Percentiles rank a stretch among this genome's conserved stretches.
These are phyloP conservation scores for Stenodema calcarata DNA, from an alignment of 2,888 invertebrate genomes.

Conservation along the genomic window DNA sequence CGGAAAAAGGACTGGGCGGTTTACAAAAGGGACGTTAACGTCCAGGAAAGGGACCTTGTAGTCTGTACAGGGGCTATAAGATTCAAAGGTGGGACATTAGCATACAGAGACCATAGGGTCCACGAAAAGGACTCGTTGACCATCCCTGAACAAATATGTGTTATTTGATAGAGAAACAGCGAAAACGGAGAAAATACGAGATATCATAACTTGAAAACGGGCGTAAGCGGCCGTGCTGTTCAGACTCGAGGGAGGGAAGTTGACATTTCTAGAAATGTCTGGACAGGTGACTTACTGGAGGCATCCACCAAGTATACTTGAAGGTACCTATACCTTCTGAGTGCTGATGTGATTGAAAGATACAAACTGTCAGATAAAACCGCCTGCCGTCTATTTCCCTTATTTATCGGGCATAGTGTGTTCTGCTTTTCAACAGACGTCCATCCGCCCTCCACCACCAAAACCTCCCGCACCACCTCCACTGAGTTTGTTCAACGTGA, in stretches of 20 bases:
- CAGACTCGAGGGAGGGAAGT: background rate
- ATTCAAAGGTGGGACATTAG: too few relatives aligned
- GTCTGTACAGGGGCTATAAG: too few relatives aligned
- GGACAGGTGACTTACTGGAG: background rate
- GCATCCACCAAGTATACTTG: slow-evolving; percentile 10
- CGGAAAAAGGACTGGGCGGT: too few relatives aligned
- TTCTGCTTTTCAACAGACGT: slow-evolving; percentile 24
- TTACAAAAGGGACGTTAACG: too few relatives aligned
- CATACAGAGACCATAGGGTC: too few relatives aligned
- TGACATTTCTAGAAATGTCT: background rate
- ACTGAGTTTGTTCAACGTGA: background rate
- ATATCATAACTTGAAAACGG: background rate
- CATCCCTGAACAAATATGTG: background rate
- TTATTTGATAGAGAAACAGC: background rate
- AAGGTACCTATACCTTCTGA: slow-evolving; percentile 8
- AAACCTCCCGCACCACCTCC: background rate
- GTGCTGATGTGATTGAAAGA: slow-evolving; percentile 13
- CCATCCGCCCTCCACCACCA: background rate
- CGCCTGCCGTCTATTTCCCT: slow-evolving; percentile 26
- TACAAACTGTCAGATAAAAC: slow-evolving; percentile 36
- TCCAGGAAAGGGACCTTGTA: too few relatives aligned
- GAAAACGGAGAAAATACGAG: background rate
- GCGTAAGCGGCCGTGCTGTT: background rate
- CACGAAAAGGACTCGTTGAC: background rate
- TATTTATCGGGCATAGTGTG: slow-evolving; percentile 25